A percentile compares a stretch with the other conserved stretches of the same genome.
These are phyloP conservation scores for Macrotus californicus DNA, from an alignment of 2,113 vertebrate species.

Conservation along the genomic window DNA sequence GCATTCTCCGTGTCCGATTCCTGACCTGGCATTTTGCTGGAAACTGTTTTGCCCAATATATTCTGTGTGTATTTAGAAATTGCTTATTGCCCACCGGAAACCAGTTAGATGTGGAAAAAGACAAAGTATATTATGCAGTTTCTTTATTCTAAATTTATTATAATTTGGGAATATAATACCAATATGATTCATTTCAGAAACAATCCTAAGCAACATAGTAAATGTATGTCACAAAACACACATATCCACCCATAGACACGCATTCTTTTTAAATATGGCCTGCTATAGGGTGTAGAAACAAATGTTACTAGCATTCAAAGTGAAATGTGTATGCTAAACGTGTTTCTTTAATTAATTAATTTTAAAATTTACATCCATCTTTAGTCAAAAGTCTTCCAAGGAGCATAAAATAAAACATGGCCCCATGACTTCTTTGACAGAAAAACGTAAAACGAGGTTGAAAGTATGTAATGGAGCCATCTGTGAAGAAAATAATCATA, in stretches of 20 bases:
- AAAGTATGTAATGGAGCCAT: not conserved
- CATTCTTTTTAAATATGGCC: not conserved
- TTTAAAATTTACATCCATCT: not conserved
- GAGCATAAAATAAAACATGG: not conserved
- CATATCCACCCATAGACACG: not conserved
- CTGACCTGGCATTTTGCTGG: not conserved
- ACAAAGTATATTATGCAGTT: not conserved
- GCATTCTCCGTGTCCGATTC: not conserved
- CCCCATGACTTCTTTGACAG: not conserved
- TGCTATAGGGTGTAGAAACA: not conserved
- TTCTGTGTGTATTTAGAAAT: not conserved
- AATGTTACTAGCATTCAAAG: conserved; percentile 13
- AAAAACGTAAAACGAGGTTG: not conserved
- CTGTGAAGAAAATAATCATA: not conserved
- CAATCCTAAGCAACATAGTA: not conserved
- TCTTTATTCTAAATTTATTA: not conserved
- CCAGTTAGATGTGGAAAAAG: not conserved
- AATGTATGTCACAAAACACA: not conserved
- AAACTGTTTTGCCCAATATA: not conserved
- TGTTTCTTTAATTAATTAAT: not conserved
- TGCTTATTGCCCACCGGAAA: not conserved
- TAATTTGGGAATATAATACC: not conserved
- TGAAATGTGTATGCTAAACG: not conserved
- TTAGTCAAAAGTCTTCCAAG: not conserved
- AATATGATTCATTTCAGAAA: not conserved